Base-by-base conservation (phyloP, 2,113 vertebrate genomes). In the Periophthalmodon schlosseri region DNA sequence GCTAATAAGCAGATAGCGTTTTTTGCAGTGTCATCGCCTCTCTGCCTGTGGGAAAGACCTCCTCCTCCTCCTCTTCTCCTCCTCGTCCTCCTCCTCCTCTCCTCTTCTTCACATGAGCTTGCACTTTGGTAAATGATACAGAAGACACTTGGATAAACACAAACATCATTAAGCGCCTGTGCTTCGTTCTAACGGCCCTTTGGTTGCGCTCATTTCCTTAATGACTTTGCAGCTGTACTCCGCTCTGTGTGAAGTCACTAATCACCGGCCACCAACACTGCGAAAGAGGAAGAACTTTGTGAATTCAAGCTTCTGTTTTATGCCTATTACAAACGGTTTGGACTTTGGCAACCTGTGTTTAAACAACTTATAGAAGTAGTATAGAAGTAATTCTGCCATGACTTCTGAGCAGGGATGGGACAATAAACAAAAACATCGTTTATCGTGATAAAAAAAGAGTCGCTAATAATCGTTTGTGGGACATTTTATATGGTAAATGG, bases 101-200 rank as follows among this genome's bases (percentile, higher is more conserved):
- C 50, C 58, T 76, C 76, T 67, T 73, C 78, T 74, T 88, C 81
- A 71, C 67, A 68, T 52, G 60, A 85, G 87, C 72, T 77, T 87
- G 68, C 75, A 69, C 71, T 87, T 85, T 88, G 84, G 82, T 77
- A 75, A 89, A 86, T 81, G 72, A 79, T 65, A 69, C 77, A 74
- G 77, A 83, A 82, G 82, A 84, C 83, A 88, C 82, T 75, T 82
- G 74, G 82, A 85, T 78, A 83, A 90, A 91, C 87, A 90, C 88
- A 90, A 91, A 89, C 90, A 89, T 86, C 80, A 81, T 91, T 88
- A 90, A 75, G 79, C 87, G 84, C 89, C 88, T 76, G 85, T 86
- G 84, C 87, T 86, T 70, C 75, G 79, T 80, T 84, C 86, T 84
- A 90, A 87, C 80, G 87, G 74, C 73, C 80, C 84, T 82, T 85